Conservation (phyloP, 2,113 vertebrate species). For the Antechinus stuartii region DNA sequence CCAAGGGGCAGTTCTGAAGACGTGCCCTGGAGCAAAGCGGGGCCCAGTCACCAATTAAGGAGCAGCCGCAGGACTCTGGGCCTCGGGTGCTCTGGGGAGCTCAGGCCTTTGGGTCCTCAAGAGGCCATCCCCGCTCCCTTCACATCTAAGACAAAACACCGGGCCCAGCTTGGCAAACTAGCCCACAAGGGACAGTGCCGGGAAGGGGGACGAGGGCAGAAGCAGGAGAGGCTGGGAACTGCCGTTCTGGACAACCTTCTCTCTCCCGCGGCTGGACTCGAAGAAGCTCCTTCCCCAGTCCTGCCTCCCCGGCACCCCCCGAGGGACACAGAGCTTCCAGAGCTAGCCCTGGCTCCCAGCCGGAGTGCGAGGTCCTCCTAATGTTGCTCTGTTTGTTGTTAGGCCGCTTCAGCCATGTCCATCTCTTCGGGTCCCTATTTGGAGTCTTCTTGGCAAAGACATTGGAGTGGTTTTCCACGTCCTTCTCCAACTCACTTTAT, state of each 20-base stretch:
- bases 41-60: neutral
- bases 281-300: neutral
- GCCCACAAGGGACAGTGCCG: neutral
- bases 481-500: too few relatives aligned
- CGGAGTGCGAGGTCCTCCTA: neutral
- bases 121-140: neutral
- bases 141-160: neutral
- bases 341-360: neutral
- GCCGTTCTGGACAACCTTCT: neutral
- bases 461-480: too few relatives aligned
- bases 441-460: too few relatives aligned
- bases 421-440: too few relatives aligned
- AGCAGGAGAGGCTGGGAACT: neutral
- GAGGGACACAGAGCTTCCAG: neutral
- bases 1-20: neutral
- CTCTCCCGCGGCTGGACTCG: neutral
- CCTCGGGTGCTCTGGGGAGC: neutral
- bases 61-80: neutral
- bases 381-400: too few relatives aligned
- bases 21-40: neutral
- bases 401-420: too few relatives aligned
- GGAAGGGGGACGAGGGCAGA: neutral
- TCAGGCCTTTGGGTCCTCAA: neutral
- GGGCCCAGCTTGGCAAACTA: neutral
- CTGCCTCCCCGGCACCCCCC: neutral